Base-by-base conservation (phyloP, 2,113 vertebrate genomes). In the Lipotes vexillifer region DNA sequence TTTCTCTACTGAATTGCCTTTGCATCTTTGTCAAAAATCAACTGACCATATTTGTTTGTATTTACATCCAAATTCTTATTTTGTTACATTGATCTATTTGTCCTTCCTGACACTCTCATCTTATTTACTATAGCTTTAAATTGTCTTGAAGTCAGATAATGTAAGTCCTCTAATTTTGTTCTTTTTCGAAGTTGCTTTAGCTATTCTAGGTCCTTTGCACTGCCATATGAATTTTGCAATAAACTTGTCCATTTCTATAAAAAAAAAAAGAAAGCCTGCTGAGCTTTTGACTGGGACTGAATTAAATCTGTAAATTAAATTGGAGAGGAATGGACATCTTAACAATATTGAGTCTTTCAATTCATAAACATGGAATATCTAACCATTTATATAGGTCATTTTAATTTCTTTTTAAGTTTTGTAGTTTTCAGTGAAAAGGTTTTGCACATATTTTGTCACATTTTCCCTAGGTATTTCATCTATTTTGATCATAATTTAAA, bases 171-270 rank as follows among this genome's bases (percentile, higher is more conserved):
- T 74, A 87, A 74, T 81, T 91, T 68, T 61, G n/a, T 75, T 61
- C 17, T 66, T 91, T 49, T 63, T 33, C 23, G n/a, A 83, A 84
- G 20, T 72, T 74, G 46, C n/a, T 83, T 83, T 59, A 77, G 33
- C 23, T 83, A 36, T 41, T 84, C 27, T 83, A 78, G 1, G 29
- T 78, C 71, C 9, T 85, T 93, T 68, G n/a, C 38, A 74, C 7
- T 72, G 77, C 29, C 33, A 68, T 83, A 36, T 80, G n/a, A 88
- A 93, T 93, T 92, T 91, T 92, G 74, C 25, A 92, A 78, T 71
- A 88, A 84, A 72, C 2, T 57, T 77, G 6, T 23, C 49, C 52
- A 61, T 83, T 91, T 86, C 5, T 93, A 46, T 1, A 59, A 33
- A 80, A 38, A 65, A 52, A 78, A 38, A 59, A 33, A 80, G 46